These are phyloP conservation scores for Seriola quinqueradiata DNA, from an alignment of 2,113 vertebrate genomes.

Conservation along the genomic window DNA sequence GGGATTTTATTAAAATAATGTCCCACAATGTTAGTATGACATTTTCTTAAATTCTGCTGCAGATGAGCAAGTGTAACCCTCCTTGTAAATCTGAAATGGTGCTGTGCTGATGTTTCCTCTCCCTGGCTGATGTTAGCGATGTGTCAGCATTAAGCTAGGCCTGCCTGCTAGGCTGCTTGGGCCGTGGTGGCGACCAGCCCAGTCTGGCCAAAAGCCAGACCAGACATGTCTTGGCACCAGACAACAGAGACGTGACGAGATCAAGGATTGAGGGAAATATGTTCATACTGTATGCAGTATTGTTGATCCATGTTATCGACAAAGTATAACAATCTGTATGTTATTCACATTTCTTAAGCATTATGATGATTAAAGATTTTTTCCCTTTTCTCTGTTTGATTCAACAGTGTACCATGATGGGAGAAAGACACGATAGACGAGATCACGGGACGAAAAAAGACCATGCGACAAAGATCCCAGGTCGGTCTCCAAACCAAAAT, in stretches of 20 bases:
- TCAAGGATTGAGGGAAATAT: slow-evolving; percentile 41
- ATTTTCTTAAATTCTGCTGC: slow-evolving; percentile 45
- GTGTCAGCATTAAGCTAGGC: slow-evolving; percentile 82
- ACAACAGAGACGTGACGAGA: slow-evolving; percentile 62
- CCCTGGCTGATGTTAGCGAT: slow-evolving; percentile 78
- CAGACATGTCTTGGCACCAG: slow-evolving; percentile 73
- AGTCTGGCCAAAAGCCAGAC: slow-evolving; percentile 76
- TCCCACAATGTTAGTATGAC: slow-evolving; percentile 19
- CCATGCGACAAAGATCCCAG: slow-evolving; percentile 26
- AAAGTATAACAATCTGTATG: slow-evolving; percentile 4
- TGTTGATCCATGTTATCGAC: slow-evolving; percentile 40
- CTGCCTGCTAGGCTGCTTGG: slow-evolving; percentile 72
- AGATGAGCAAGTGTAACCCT: slow-evolving; percentile 56
- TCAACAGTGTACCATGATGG: slow-evolving; percentile 33
- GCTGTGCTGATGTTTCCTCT: slow-evolving; percentile 77
- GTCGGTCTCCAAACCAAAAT: slow-evolving; percentile 17
- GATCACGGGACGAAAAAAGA: slow-evolving; percentile 29
- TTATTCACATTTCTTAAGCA: neutral
- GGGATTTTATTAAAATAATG: slow-evolving; percentile 14
- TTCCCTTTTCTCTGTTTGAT: slow-evolving; percentile 20
- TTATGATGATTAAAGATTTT: slow-evolving; percentile 21
- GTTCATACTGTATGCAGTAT: slow-evolving; percentile 34
- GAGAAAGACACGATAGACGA: slow-evolving; percentile 7
- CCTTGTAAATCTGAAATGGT: slow-evolving; percentile 68
- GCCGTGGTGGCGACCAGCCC: slow-evolving; percentile 73